Base-by-base conservation (phyloP, 2,888 invertebrate genomes). In the Oegoconia quadripuncta region DNA sequence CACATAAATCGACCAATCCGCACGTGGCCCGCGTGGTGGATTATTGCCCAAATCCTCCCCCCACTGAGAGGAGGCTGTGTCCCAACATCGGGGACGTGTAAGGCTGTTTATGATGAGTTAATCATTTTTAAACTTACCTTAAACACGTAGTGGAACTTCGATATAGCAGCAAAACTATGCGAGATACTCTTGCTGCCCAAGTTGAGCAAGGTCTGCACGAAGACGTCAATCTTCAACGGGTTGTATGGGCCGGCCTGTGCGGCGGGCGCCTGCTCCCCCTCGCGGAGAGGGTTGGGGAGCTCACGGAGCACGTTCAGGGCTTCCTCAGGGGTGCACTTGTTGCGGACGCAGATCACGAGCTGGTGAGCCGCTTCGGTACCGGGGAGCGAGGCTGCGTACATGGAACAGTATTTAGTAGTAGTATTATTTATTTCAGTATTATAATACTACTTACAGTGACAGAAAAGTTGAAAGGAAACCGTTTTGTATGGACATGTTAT, bases 81-180 rank as follows among this genome's bases (percentile, higher is more conserved):
- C n/a, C n/a, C n/a, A n/a, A n/a, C n/a, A n/a, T n/a, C n/a, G n/a
- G n/a, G n/a, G n/a, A n/a, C n/a, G n/a, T n/a, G n/a, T n/a, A n/a
- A n/a, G n/a, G n/a, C n/a, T n/a, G n/a, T n/a, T n/a, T n/a, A n/a
- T n/a, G n/a, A n/a, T n/a, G n/a, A n/a, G n/a, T n/a, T n/a, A n/a
- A n/a, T n/a, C n/a, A n/a, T n/a, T n/a, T n/a, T n/a, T n/a, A n/a
- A 13, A 60, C 70, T 64, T 57, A 95, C 95, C 90, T 96, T 95
- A 64, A 96, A 95, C 2, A 96, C 96, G 69, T 94, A 92, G 77
- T 95, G 95, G 65, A 95, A 99, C 89, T 98, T 99, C 27, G 97
- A 97, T 50, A 99, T 95, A n/a, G 98, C 99, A 4, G 99, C 97
- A 78, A 99, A 98, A 57, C 97, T 97, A 71, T 99, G 99, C 42